Conservation (phyloP, 2,888 invertebrate genomes). For the Cosmorhoe ocellata region DNA sequence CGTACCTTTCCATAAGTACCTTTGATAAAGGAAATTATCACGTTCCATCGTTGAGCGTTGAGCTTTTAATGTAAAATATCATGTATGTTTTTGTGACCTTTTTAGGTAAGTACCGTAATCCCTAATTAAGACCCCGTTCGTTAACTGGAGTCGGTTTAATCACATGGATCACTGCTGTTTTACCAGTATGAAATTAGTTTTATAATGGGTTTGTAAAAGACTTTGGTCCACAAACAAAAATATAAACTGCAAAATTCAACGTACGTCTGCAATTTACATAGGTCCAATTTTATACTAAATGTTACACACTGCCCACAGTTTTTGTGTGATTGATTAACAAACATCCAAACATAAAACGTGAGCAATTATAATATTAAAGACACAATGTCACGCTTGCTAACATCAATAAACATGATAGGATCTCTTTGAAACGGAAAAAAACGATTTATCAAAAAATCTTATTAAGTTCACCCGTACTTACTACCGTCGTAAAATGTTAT, state of each 20-base stretch:
- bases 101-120: slow-evolving; percentile 47
- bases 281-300: too few species aligned
- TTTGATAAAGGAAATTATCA: slow-evolving; percentile 18
- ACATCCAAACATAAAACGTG: too few species aligned
- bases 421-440: too few species aligned
- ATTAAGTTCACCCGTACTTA: not conserved
- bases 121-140: slow-evolving; percentile 50
- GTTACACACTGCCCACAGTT: too few species aligned
- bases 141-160: slow-evolving; percentile 44
- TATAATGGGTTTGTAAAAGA: slow-evolving; percentile 40
- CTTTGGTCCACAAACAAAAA: slow-evolving; percentile 14
- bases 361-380: too few species aligned
- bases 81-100: slow-evolving; percentile 42
- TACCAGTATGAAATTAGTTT: slow-evolving; percentile 46
- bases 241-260: slow-evolving; percentile 6
- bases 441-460: too few species aligned
- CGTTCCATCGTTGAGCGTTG: slow-evolving; percentile 13
- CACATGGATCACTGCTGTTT: slow-evolving; percentile 51
- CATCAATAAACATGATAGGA: not conserved
- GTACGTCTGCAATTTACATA: too few species aligned
- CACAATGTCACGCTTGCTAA: not conserved
- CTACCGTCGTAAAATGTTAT: slow-evolving; percentile 7
- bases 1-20: slow-evolving; percentile 1
- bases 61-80: slow-evolving; percentile 37
- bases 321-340: too few species aligned